Base-by-base conservation (phyloP, 2,888 invertebrate species). In the Drosophila anomalata region DNA sequence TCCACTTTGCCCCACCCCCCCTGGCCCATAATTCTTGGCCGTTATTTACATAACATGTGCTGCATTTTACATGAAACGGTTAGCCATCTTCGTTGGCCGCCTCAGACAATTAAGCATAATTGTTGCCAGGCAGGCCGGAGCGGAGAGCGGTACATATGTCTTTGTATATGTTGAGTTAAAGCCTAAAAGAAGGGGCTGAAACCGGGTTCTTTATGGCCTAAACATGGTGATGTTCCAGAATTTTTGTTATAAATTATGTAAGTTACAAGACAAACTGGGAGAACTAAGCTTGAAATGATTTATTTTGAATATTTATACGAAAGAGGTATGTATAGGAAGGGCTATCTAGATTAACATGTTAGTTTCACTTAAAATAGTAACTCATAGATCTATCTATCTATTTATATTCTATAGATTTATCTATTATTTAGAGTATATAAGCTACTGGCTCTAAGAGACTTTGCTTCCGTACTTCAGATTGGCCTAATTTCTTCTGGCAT, bases 41-140 rank as follows among this genome's bases (percentile, higher is more conserved):
- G 53, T 50, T 73, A 68, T 79, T 77, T 80, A 56, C 70, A 66
- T 71, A 73, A 68, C 79, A 70, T 74, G 74, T 76, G 57, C 71
- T 61, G 76, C 67, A 58, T 62, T 72, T 61, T 50, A 63, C 59
- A 50, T 58, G 29, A 66, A 70, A 72, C 53, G 44, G 54, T 58
- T 61, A 48, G 33, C 59, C 67, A 53, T 58, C 69, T 54, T 51
- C 55, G 39, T 48, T 53, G 56, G 14, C 36, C 63, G 59, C 47
- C 52, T 39, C 52, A 61, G 54, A 67, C 66, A 69, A 67, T 73
- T 73, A 57, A 66, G 55, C 66, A 72, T 66, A 73, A 66, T 73
- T 72, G 59, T 50, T 46, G 39, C 51, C 44, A 39, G 53, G 26
- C 33, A 51, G 22, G 29, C 14, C 50, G 24, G 12, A n/a, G 22